phyloP scores from a whole-genome alignment of 2,888 invertebrate species.

The Nomada lathburiana region DNA sequence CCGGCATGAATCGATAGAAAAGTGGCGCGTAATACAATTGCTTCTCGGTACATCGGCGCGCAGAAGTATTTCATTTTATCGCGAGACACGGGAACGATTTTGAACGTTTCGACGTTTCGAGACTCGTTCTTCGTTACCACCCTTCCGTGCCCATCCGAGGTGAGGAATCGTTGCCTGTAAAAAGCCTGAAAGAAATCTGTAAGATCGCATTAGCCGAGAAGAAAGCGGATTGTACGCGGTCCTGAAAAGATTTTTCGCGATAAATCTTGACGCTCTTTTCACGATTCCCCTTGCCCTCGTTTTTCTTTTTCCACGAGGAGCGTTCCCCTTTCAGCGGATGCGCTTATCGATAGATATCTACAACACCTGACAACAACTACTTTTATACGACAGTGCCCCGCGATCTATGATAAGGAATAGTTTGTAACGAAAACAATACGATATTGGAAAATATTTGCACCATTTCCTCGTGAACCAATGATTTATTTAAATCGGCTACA shows the following conservation, averaged over 20 bases:
- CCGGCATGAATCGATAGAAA: neutral
- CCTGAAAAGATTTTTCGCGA: constrained; percentile 47
- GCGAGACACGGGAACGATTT: constrained; percentile 45
- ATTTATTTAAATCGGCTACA: no score
- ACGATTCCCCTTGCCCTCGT: neutral
- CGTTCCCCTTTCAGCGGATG: neutral
- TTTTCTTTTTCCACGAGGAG: neutral
- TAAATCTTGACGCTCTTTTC: constrained; percentile 46
- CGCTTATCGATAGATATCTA: constrained; percentile 27
- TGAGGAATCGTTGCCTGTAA: constrained; percentile 36
- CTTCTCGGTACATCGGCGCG: constrained; percentile 25
- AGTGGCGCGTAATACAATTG: constrained; percentile 35
- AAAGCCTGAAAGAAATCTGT: constrained; percentile 53
- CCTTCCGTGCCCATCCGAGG: constrained; percentile 14
- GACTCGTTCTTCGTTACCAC: constrained; percentile 26
- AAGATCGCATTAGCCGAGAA: constrained; percentile 54
- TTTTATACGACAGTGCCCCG: constrained; percentile 44
- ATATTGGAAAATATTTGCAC: constrained; percentile 4
- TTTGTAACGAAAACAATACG: neutral
- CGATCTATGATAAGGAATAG: constrained; percentile 42
- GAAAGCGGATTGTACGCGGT: constrained; percentile 35
- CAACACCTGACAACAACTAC: constrained; percentile 44
- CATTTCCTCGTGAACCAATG: no score
- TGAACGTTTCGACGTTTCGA: constrained; percentile 17
- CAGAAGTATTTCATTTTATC: constrained; percentile 71